phyloP scores from a whole-genome alignment of 2,888 invertebrate genomes.

The Phengaris alcon region DNA sequence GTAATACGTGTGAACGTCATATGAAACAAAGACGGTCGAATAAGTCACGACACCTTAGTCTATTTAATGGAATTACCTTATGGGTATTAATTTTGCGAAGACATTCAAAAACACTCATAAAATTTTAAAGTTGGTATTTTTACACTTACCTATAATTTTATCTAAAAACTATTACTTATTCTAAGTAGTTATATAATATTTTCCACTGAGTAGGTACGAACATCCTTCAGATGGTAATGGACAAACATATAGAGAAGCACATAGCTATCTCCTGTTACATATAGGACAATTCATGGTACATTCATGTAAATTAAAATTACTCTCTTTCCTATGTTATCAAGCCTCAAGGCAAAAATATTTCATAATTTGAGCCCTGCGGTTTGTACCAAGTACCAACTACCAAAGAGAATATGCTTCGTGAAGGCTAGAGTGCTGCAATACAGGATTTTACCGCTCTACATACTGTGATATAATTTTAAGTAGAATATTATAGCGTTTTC shows the following conservation, averaged over 20 bases:
- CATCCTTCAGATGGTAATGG: too few species aligned
- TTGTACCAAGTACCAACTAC: neutral
- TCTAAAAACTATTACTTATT: too few species aligned
- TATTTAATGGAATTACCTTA: neutral
- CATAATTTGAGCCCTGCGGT: neutral
- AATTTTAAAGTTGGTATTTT: too few species aligned
- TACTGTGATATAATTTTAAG: neutral
- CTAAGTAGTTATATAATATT: too few species aligned
- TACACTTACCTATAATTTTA: too few species aligned
- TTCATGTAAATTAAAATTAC: neutral
- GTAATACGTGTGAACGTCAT: neutral
- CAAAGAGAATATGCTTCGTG: neutral
- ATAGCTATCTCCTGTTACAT: neutral
- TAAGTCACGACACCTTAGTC: neutral
- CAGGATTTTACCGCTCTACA: slow-evolving; percentile 12
- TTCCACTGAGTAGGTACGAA: too few species aligned
- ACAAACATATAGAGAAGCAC: too few species aligned
- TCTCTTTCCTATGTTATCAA: neutral
- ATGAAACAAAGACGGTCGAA: slow-evolving; percentile 1
- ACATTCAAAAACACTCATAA: too few species aligned
- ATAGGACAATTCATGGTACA: neutral
- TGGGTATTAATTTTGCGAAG: neutral
- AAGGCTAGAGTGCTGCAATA: slow-evolving; percentile 20
- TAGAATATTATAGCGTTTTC: neutral
- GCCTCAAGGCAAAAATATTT: slow-evolving; percentile 1